Evolutionary conservation across 2,888 invertebrate species (phyloP), one percentile per base, ranked within the genome.

Genomic region (Drosophila cyrtoloma): DNA sequence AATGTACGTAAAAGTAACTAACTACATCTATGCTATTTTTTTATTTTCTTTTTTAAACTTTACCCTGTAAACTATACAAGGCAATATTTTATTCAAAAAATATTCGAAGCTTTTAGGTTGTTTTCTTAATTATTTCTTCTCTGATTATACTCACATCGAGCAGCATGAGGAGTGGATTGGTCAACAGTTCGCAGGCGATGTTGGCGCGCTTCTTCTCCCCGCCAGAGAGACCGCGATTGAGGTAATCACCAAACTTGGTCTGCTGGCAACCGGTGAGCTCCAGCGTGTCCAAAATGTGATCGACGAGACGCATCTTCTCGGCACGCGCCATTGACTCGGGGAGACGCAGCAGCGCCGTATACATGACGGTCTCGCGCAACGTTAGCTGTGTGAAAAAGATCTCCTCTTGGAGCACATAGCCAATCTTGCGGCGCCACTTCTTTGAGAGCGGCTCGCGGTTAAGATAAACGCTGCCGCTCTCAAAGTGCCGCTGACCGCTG

Each of bases 131-230:
- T 47, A 2, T 12, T 12, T 5, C n/a, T 22, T 32, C 19, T 26
- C n/a, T n/a, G 35, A 32, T 51, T 37, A 3, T 75, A 94, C 96
- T 96, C 94, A 96, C 97, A 93, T 97, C 97, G 60, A 97, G 94
- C 39, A 97, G 94, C 95, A 97, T 96, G 50, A 97, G 93, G 65
- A 96, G 95, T 42, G 97, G 97, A 94, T 97, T 96, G 26, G 96
- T 97, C 73, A 97, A 94, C 81, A 97, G 94, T 93, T 97, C 97
- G 92, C 97, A 97, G 63, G 97, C 97, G 88, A 97, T 97, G 92
- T 96, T 97, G 50, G 96, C 96, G 86, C 97, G 94, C 92, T 97
- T 97, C 94, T 96, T 97, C 92, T 97, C 97, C 30, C 97, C 97
- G 1, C 97, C 97, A 50, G 97, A 97, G 57, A 97, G 93, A 9